Percentiles rank a stretch among this genome's conserved stretches.
phyloP scores from a whole-genome alignment of 2,888 invertebrate genomes.

The Nomada flava region DNA sequence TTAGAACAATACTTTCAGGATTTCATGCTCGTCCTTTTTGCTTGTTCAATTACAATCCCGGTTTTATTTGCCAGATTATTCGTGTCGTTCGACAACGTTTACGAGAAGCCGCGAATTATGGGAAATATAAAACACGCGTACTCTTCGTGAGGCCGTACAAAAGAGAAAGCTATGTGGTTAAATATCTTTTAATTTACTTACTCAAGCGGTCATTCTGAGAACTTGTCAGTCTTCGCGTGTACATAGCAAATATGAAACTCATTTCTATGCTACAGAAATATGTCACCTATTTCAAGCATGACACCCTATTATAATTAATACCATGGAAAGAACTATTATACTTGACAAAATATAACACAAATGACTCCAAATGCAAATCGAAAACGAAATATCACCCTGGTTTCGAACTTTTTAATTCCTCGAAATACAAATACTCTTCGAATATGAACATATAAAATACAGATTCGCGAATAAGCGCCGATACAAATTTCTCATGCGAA shows the following conservation, averaged over 20 bases:
- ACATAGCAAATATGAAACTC: not conserved
- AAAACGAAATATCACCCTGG: too few relatives aligned
- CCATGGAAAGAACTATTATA: too few relatives aligned
- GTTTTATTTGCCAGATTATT: not conserved
- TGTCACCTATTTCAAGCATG: too few relatives aligned
- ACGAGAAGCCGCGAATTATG: not conserved
- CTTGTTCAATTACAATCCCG: not conserved
- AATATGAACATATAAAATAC: too few relatives aligned
- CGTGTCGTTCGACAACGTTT: not conserved
- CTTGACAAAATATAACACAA: too few relatives aligned
- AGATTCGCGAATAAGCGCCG: too few relatives aligned
- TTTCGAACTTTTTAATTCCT: too few relatives aligned
- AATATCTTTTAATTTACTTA: constrained; percentile 20
- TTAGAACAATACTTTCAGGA: not conserved
- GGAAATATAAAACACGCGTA: not conserved
- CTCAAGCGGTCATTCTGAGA: not conserved
- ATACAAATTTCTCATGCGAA: too few relatives aligned
- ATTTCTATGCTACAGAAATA: not conserved
- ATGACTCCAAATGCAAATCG: too few relatives aligned
- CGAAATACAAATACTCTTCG: too few relatives aligned
- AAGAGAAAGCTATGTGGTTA: constrained; percentile 6
- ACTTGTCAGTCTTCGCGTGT: not conserved
- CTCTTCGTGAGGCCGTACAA: not conserved
- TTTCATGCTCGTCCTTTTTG: not conserved
- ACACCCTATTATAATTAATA: too few relatives aligned